Evolutionary conservation across 2,113 vertebrate species (phyloP).

Genomic region (Antechinus stuartii): DNA sequence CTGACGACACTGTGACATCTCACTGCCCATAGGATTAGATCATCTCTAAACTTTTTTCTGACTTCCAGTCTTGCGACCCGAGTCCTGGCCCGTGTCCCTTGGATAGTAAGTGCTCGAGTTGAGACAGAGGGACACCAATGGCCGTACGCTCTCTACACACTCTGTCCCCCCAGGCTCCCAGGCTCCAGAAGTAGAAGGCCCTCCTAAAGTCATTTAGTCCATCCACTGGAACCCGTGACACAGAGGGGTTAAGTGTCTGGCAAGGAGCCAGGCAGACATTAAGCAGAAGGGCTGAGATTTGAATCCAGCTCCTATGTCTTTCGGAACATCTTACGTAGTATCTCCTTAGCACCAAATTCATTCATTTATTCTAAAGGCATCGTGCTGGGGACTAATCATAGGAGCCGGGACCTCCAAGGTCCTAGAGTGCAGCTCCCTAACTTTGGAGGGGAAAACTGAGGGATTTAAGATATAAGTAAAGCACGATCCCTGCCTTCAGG

Average conservation of each 20-base stretch:
- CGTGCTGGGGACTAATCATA: neutral
- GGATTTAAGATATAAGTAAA: neutral
- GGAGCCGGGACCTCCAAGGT: neutral
- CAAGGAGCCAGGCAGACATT: neutral
- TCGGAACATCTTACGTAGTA: neutral
- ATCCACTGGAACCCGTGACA: no score
- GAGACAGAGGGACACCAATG: no score
- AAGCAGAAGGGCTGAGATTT: neutral
- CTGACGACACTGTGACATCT: no score
- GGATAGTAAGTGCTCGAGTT: no score
- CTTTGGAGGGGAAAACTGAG: neutral
- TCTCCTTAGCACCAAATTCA: neutral
- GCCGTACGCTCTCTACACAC: no score
- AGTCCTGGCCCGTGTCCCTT: no score
- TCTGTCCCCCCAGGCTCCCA: neutral
- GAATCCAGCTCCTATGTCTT: neutral
- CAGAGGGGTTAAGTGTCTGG: neutral
- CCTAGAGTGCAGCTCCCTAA: neutral
- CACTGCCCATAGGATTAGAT: no score
- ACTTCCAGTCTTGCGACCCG: no score
- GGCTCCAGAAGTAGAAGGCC: neutral
- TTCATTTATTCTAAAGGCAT: neutral
- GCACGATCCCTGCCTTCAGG: neutral
- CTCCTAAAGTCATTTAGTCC: neutral
- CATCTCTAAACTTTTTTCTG: no score